Base-by-base conservation (phyloP, 2,113 vertebrate species). In the Halcyon senegalensis region DNA sequence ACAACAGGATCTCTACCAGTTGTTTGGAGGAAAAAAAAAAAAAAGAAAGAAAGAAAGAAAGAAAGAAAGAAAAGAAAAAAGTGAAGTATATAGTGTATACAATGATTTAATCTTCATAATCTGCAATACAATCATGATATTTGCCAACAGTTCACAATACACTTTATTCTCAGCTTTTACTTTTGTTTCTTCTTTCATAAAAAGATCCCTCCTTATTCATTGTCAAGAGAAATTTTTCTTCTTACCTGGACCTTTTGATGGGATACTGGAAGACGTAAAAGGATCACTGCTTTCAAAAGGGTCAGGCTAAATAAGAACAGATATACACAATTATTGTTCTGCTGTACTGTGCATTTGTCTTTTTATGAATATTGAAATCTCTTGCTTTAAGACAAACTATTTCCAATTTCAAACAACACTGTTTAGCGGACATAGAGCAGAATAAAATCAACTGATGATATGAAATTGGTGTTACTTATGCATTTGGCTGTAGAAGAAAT, bases 181-280 rank as follows among this genome's bases (percentile, higher is more conserved):
- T 53, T 69, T 81, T 69, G 31, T 35, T 41, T 64, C 25, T 28
- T 64, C 35, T 62, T 70, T 74, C 68, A 53, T 35, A 59, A 80
- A 80, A 75, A 86, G 60, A 33, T 9, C 62, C 1, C 11, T 87
- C n/a, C 58, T 74, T 70, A 67, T 4, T 50, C 27, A 75, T 30
- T 25, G 46, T 68, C 17, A 87, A 4, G 14, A 59, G 72, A 69
- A 66, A 77, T 28, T 27, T 64, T 72, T 37, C 8, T n/a, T 58
- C 98, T 98, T 98, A 99, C 99, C 99, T 98, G 98, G 94, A 92
- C 98, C 99, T 99, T 99, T 99, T 17, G 98, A 98, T 92, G 99
- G 98, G 27, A 98, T 90, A 72, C 98, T 98, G 94, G 98, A 98
- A 75, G 99, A 98, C 2, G 98, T 98, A 69, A 99, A 99, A 23